A percentile compares a stretch with the other conserved stretches of the same genome.
Conservation (phyloP, 2,888 invertebrate genomes). For the Parnassius smintheus region DNA sequence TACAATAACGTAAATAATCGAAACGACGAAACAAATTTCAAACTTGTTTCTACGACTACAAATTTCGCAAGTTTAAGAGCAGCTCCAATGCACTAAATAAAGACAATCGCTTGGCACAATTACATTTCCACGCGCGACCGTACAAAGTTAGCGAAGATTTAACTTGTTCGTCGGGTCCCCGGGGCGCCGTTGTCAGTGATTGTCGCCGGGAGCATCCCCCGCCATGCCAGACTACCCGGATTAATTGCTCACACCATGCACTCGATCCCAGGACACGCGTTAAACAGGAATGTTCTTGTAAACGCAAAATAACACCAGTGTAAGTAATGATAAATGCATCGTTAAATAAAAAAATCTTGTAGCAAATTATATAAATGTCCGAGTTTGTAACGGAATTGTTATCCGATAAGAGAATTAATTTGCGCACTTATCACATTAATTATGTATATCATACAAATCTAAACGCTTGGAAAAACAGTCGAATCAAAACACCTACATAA, state of each 20-base stretch:
- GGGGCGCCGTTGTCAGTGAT: constrained; percentile 71
- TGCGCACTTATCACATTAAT: too few relatives aligned
- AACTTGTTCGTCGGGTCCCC: constrained; percentile 66
- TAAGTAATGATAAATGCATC: constrained; percentile 65
- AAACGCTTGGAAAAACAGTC: too few relatives aligned
- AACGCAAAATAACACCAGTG: constrained; percentile 60
- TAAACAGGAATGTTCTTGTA: constrained; percentile 60
- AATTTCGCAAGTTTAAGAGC: constrained; percentile 3
- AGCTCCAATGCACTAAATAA: constrained; percentile 31
- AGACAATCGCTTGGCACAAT: constrained; percentile 40
- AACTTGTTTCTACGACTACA: constrained; percentile 2
- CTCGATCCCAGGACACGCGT: constrained; percentile 69
- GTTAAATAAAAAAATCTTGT: constrained; percentile 4
- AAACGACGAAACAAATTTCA: constrained; percentile 1
- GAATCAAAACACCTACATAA: too few relatives aligned
- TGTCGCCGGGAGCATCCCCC: constrained; percentile 65
- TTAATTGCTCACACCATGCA: constrained; percentile 73
- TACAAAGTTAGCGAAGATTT: constrained; percentile 70
- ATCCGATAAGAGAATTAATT: too few relatives aligned
- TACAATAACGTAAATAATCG: too few relatives aligned
- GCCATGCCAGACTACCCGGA: constrained; percentile 43
- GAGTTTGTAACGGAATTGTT: too few relatives aligned
- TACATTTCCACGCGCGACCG: constrained; percentile 40
- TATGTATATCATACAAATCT: too few relatives aligned
- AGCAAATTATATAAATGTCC: background rate